Evolutionary conservation across 2,113 vertebrate species (phyloP).

Genomic region (Callipepla squamata): DNA sequence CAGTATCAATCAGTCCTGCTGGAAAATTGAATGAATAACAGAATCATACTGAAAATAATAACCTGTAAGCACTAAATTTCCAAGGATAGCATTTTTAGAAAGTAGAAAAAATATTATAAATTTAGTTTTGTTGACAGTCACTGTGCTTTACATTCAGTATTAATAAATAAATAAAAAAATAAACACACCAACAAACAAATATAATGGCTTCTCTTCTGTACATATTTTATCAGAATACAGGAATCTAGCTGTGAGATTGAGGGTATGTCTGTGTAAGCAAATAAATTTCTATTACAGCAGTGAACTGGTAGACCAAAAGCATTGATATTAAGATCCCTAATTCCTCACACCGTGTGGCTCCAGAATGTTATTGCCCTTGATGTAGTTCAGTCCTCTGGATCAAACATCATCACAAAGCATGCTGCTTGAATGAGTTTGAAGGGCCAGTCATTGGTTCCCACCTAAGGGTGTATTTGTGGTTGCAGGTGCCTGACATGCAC

Average conservation of each 20-base stretch:
- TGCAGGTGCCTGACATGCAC: background rate
- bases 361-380: background rate
- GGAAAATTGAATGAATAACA: background rate
- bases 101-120: background rate
- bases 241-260: background rate
- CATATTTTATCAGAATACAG: background rate
- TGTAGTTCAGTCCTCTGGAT: background rate
- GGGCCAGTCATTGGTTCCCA: background rate
- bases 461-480: rapidly evolving
- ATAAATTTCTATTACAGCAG: background rate
- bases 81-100: background rate
- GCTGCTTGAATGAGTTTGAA: background rate
- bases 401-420: background rate
- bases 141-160: background rate
- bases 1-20: background rate
- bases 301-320: background rate
- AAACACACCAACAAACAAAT: no score
- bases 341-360: background rate
- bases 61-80: background rate
- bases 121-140: background rate
- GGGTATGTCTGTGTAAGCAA: background rate
- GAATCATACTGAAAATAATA: background rate
- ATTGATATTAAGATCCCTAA: background rate
- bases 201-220: background rate
- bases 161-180: background rate